These are phyloP conservation scores for Nemotelus nigrinus DNA, from an alignment of 2,888 invertebrate genomes.

Conservation along the genomic window DNA sequence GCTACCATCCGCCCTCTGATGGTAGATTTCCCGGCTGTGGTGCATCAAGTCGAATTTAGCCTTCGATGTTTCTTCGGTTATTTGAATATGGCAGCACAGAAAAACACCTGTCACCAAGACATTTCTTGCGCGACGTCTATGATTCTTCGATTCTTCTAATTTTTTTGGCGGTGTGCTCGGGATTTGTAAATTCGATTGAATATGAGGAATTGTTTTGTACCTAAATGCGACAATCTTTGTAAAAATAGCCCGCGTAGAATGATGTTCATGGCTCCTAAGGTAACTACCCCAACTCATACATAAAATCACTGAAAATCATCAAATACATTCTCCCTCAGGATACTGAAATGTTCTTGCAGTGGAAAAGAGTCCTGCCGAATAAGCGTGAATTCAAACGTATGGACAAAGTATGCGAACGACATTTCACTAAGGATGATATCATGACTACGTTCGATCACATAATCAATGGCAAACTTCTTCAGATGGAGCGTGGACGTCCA, in stretches of 20 bases:
- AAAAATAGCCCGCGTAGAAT: conserved; percentile 52
- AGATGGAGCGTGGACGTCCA: conserved; percentile 56
- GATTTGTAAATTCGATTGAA: conserved; percentile 11
- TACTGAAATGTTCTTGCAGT: conserved; percentile 52
- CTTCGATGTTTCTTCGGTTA: too few relatives aligned
- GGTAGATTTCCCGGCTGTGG: too few relatives aligned
- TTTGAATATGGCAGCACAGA: too few relatives aligned
- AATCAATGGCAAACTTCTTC: conserved; percentile 56
- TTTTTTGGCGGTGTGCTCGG: not conserved
- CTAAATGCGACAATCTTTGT: conserved; percentile 55
- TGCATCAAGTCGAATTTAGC: too few relatives aligned
- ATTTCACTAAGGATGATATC: conserved; percentile 55
- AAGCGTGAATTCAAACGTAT: conserved; percentile 53
- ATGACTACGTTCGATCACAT: conserved; percentile 56
- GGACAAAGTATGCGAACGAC: conserved; percentile 57
- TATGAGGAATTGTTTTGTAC: conserved; percentile 57
- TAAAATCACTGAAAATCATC: not conserved
- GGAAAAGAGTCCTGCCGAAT: conserved; percentile 55
- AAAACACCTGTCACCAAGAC: not conserved
- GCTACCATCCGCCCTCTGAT: too few relatives aligned
- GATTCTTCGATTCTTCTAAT: not conserved
- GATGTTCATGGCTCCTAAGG: conserved; percentile 57
- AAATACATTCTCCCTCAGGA: conserved; percentile 51
- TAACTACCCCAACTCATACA: conserved; percentile 30
- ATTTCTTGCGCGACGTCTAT: not conserved